Evolutionary conservation across 2,888 invertebrate genomes (phyloP).

Genomic region (Pseudeuparius sepicola): DNA sequence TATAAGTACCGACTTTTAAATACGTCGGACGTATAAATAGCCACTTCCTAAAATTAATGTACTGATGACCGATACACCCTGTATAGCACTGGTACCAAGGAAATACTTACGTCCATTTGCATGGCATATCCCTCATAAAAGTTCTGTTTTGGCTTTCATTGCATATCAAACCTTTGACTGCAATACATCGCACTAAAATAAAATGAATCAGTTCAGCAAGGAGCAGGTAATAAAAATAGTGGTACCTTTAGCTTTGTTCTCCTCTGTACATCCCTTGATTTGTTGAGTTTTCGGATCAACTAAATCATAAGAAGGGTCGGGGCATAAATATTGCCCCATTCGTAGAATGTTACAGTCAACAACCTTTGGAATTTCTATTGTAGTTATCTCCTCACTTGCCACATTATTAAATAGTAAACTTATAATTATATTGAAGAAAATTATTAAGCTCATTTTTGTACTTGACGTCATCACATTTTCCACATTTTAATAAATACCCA

Average conservation of each 20-base stretch:
- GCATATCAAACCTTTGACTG: conserved; percentile 76
- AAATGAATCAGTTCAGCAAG: conserved; percentile 6
- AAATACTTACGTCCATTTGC: conserved; percentile 89
- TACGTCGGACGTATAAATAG: too few species aligned
- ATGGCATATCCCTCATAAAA: conserved; percentile 74
- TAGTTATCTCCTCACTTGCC: too few species aligned
- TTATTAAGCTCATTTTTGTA: too few species aligned
- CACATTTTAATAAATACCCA: too few species aligned
- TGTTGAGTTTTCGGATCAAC: conserved; percentile 89
- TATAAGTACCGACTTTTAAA: too few species aligned
- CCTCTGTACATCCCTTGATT: conserved; percentile 64
- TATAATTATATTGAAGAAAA: too few species aligned
- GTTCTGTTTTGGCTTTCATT: conserved; percentile 66
- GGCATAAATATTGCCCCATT: conserved; percentile 75
- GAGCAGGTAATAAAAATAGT: conserved; percentile 5
- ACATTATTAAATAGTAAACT: too few species aligned
- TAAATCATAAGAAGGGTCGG: conserved; percentile 61
- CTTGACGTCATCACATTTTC: too few species aligned
- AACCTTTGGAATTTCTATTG: too few species aligned
- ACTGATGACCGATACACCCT: too few species aligned
- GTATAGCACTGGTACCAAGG: too few species aligned
- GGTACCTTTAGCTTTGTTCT: conserved; percentile 73
- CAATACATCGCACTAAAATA: conserved; percentile 64
- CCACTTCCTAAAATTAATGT: too few species aligned
- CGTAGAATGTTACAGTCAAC: conserved; percentile 62